Percentiles rank a stretch among this genome's conserved stretches.
Evolutionary conservation across 2,888 invertebrate species (phyloP).

Genomic region (Cheilosia variabilis): DNA sequence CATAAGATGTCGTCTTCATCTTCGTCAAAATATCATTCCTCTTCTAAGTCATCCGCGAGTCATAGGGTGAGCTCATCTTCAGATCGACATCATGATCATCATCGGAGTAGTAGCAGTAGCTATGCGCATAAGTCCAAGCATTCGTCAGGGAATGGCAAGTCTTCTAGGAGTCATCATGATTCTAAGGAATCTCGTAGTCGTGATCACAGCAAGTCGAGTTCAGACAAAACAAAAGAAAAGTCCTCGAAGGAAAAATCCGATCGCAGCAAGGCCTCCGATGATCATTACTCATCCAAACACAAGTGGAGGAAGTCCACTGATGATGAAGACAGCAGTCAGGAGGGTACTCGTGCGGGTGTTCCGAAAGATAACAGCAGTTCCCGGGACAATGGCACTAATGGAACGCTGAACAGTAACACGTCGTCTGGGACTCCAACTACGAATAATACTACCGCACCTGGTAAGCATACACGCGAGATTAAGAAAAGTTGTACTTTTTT

Average conservation of each 20-base stretch:
- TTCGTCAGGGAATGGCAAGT: conserved; percentile 78
- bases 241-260: conserved; percentile 81
- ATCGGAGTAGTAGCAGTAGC: conserved; percentile 79
- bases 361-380: conserved; percentile 52
- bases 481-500: too few species aligned
- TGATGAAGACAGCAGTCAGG: conserved; percentile 85
- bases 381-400: conserved; percentile 50
- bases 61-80: conserved; percentile 58
- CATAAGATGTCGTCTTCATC: conserved; percentile 61
- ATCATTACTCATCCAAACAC: conserved; percentile 88
- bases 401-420: conserved; percentile 42
- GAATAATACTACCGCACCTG: conserved; percentile 44
- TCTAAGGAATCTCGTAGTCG: conserved; percentile 78
- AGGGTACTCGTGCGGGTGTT: conserved; percentile 24
- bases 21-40: conserved; percentile 65
- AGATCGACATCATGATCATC: conserved; percentile 53
- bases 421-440: conserved; percentile 45
- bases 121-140: conserved; percentile 74
- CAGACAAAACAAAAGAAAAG: conserved; percentile 75
- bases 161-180: conserved; percentile 84
- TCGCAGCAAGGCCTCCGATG: conserved; percentile 84
- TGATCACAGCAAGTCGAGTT: conserved; percentile 77
- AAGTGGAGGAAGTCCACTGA: conserved; percentile 90
- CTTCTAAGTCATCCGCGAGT: conserved; percentile 77
- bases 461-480: conserved; percentile 26